Evolutionary conservation across 2,888 invertebrate species (phyloP).

Genomic region (Ormia ochracea): DNA sequence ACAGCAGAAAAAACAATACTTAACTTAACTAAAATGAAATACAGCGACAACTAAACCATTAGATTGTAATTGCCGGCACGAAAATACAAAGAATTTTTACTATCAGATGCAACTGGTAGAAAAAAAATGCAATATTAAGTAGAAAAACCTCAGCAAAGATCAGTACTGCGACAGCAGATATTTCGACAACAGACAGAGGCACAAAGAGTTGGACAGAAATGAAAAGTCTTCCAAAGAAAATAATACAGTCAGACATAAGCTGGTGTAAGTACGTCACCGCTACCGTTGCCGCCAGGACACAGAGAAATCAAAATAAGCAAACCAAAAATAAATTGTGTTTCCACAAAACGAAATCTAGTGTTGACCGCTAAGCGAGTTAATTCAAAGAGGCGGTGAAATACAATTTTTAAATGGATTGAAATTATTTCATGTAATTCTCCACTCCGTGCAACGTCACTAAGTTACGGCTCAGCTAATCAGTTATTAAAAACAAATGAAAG

Average conservation of each 20-base stretch:
- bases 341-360: conserved; percentile 24
- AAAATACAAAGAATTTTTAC: conserved; percentile 57
- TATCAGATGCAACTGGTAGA: conserved; percentile 57
- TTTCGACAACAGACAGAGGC: conserved; percentile 21
- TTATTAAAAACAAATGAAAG: too few relatives aligned
- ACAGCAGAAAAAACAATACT: conserved; percentile 6
- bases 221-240: conserved; percentile 24
- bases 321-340: conserved; percentile 22
- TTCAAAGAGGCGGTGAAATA: not conserved
- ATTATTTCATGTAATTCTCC: not conserved
- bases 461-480: too few relatives aligned
- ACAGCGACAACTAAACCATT: conserved; percentile 57
- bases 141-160: conserved; percentile 24
- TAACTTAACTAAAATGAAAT: conserved; percentile 43
- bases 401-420: not conserved
- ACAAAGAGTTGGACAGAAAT: conserved; percentile 36
- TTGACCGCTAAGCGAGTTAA: not conserved
- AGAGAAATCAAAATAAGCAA: conserved; percentile 13
- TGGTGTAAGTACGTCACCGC: conserved; percentile 48
- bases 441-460: too few relatives aligned
- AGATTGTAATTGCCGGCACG: conserved; percentile 61
- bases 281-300: conserved; percentile 32
- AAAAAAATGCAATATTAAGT: not conserved
- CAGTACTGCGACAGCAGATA: conserved; percentile 34
- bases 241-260: conserved; percentile 25